A percentile compares a stretch with the other conserved stretches of the same genome.
Evolutionary conservation across 2,797 vertebrate genomes (phyloP).

Genomic region (Sciaenops ocellatus): DNA sequence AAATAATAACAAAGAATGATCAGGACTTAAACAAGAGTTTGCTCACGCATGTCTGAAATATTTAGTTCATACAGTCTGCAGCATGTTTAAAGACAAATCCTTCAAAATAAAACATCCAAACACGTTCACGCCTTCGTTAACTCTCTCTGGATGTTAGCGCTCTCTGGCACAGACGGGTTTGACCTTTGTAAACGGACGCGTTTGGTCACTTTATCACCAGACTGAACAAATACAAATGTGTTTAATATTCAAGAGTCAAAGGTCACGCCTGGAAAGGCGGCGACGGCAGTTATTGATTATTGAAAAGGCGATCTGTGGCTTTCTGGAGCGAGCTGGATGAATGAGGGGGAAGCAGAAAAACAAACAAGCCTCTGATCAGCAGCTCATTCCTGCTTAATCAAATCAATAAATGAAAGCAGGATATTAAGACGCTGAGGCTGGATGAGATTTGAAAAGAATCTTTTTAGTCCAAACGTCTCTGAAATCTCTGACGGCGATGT

Average conservation of each 20-base stretch:
- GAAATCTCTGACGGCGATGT: neutral
- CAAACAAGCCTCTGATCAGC: neutral
- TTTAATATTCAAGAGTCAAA: neutral
- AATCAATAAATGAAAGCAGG: neutral
- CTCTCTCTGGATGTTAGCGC: neutral
- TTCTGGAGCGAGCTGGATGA: neutral
- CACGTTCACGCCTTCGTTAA: neutral
- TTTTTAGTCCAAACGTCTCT: neutral
- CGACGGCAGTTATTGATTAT: neutral
- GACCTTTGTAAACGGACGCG: neutral
- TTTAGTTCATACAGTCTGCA: neutral
- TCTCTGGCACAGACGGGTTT: neutral
- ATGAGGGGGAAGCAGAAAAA: neutral
- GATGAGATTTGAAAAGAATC: neutral
- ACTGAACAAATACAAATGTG: neutral
- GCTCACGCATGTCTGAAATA: too few relatives aligned
- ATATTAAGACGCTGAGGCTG: neutral
- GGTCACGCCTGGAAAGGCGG: neutral
- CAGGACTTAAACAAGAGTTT: too few relatives aligned
- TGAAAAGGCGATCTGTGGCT: neutral
- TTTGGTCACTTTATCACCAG: neutral
- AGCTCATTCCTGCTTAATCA: neutral
- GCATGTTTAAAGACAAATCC: neutral
- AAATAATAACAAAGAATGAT: too few relatives aligned
- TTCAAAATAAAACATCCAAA: too few relatives aligned